Base-by-base conservation (phyloP, 2,888 invertebrate genomes). In the Vandiemenella viatica region DNA sequence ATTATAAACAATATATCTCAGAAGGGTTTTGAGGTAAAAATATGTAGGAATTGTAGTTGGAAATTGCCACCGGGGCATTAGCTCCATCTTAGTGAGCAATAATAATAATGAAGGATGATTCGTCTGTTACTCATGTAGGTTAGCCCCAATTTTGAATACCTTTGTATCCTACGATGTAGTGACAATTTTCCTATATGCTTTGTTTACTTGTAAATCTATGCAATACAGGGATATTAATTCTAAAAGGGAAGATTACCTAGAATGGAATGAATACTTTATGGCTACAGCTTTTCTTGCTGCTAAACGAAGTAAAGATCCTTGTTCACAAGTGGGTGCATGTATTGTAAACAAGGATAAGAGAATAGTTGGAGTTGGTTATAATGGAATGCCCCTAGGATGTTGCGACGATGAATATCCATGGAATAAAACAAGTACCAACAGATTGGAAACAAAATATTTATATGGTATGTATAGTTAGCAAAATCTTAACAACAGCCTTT, bases 191-290 rank as follows among this genome's bases (percentile, higher is more conserved):
- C n/a, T n/a, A n/a, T n/a, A n/a, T n/a, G n/a, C n/a, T n/a, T n/a
- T n/a, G n/a, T n/a, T n/a, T n/a, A n/a, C n/a, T n/a, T n/a, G n/a
- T n/a, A n/a, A n/a, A n/a, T n/a, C n/a, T n/a, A n/a, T n/a, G n/a
- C n/a, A n/a, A n/a, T n/a, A n/a, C 49, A 51, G 47, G 22, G 43
- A 51, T 47, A 26, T 51, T 4, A 47, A 53, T 22, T 44, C 61
- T 6, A 84, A 83, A 65, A 69, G 82, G 37, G 56, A 62, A 32
- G 76, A 77, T 54, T 89, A 83, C 60, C 64, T 96, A 22, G 74
- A 76, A 37, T 96, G 95, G 95, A 74, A 80, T 51, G 96, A 97
- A 56, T 96, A 93, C 67, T 97, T 96, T 63, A 96, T 97, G 96
- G 85, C 87, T 0, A 77, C 82, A 7, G 93, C 95, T 3, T 79